Base-by-base conservation (phyloP, 2,888 invertebrate genomes). In the Dermolepida albohirtum region DNA sequence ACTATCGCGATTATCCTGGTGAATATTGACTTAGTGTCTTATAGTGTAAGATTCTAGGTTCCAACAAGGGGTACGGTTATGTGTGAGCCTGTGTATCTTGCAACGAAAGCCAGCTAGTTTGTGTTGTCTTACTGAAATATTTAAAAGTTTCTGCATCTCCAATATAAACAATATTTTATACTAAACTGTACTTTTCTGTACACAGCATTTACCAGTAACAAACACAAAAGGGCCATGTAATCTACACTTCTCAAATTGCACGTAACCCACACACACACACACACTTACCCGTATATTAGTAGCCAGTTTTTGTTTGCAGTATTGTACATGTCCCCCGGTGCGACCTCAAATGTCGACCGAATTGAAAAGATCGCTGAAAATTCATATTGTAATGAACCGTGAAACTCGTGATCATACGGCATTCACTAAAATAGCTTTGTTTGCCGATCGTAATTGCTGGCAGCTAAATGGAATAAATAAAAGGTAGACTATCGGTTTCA, bases 361-460 rank as follows among this genome's bases (percentile, higher is more conserved):
- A 55, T 50, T 69, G 64, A 69, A 71, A 69, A 54, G 68, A 55
- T 59, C 50, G 50, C 43, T 59, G 70, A 66, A 70, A 71, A 67
- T 70, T 69, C 68, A 70, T 70, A 68, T 63, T 70, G 73, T 59
- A 67, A 71, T 43, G 67, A 34, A 50, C 22, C 64, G 52, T 71
- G 72, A 71, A 71, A 73, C 67, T 71, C 44, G 44, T 14, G 74
- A 74, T 73, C 70, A 71, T 67, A 67, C 62, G 70, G 71, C 65
- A 72, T 74, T 70, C 72, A 71, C 62, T 68, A 69, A 69, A 67
- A 66, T 70, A 71, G 72, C 72, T 64, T 74, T 74, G 73, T 74
- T 72, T 73, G 74, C 68, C 34, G 34, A 64, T 63, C 66, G 71
- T 73, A 73, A 74, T 74, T 73, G 73, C 69, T 70, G 65, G 67